phyloP scores from a whole-genome alignment of 30 jellyfish, hydroid and myxozoan genomes.

The Cassiopea xamachana region DNA sequence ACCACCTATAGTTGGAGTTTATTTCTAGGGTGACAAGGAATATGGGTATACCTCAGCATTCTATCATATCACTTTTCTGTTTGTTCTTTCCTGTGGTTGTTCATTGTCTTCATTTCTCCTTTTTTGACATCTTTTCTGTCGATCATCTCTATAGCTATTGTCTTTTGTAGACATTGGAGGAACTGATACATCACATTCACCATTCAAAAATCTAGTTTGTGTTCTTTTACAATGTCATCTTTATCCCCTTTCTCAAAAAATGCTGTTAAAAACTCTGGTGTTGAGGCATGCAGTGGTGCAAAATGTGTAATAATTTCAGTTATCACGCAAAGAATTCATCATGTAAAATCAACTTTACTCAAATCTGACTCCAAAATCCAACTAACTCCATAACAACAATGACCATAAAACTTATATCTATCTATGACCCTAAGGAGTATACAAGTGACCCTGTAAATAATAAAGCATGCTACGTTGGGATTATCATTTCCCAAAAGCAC shows the following conservation, averaged over 20 bases:
- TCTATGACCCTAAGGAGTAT: too few species aligned
- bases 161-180: slow-evolving; percentile 5
- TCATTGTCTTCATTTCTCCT: not conserved
- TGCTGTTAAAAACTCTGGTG: slow-evolving; percentile 21
- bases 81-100: slow-evolving; percentile 13
- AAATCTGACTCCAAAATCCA: too few species aligned
- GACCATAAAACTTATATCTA: too few species aligned
- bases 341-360: too few species aligned
- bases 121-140: slow-evolving; percentile 12
- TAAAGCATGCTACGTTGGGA: too few species aligned
- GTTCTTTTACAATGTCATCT: slow-evolving; percentile 11
- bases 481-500: too few species aligned
- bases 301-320: too few species aligned
- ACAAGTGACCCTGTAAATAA: too few species aligned
- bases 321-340: too few species aligned
- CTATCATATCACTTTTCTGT: slow-evolving; percentile 1
- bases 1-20: too few species aligned
- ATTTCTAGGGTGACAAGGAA: not conserved
- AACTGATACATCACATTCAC: not conserved
- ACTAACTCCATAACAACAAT: too few species aligned
- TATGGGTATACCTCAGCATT: slow-evolving; percentile 1
- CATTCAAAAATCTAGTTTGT: slow-evolving; percentile 8
- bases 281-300: slow-evolving; percentile 12
- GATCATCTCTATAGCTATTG: not conserved
- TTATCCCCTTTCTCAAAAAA: slow-evolving; percentile 12